These are phyloP conservation scores for Clarias magur DNA, from an alignment of 2,113 vertebrate genomes.

Conservation along the genomic window DNA sequence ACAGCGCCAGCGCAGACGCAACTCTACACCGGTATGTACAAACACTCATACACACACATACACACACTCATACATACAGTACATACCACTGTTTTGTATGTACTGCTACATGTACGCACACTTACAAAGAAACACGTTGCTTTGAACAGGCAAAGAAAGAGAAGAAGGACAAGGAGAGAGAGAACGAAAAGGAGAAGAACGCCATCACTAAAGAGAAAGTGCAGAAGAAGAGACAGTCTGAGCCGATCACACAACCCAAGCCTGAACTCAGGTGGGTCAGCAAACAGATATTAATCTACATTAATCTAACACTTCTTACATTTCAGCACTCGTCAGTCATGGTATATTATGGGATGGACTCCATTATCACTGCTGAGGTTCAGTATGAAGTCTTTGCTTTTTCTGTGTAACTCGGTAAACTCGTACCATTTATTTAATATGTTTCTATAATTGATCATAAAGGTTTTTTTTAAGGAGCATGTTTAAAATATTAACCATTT, in stretches of 20 bases:
- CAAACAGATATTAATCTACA: conserved; percentile 41
- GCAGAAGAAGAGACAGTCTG: conserved; percentile 81
- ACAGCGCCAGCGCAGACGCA: conserved; percentile 70
- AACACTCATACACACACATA: not conserved
- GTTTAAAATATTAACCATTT: not conserved
- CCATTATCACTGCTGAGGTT: not conserved
- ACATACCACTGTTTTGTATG: not conserved
- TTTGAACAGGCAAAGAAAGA: conserved; percentile 81
- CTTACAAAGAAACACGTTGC: not conserved
- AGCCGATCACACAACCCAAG: conserved; percentile 66
- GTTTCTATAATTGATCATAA: not conserved
- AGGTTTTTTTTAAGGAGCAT: not conserved
- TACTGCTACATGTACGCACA: not conserved
- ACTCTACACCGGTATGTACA: conserved; percentile 77
- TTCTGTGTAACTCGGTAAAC: no score
- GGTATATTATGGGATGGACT: not conserved
- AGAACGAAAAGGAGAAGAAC: conserved; percentile 90
- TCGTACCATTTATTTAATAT: not conserved
- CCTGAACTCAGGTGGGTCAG: conserved; percentile 66
- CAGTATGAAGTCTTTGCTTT: not conserved
- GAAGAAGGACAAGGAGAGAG: conserved; percentile 95
- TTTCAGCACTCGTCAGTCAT: not conserved
- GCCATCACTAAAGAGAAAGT: conserved; percentile 82
- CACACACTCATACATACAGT: not conserved
- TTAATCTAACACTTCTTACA: not conserved